Percentiles rank a stretch among this genome's conserved stretches.
These are phyloP conservation scores for Drosophila ambigua DNA, from an alignment of 1,140 invertebrate species.

Conservation along the genomic window DNA sequence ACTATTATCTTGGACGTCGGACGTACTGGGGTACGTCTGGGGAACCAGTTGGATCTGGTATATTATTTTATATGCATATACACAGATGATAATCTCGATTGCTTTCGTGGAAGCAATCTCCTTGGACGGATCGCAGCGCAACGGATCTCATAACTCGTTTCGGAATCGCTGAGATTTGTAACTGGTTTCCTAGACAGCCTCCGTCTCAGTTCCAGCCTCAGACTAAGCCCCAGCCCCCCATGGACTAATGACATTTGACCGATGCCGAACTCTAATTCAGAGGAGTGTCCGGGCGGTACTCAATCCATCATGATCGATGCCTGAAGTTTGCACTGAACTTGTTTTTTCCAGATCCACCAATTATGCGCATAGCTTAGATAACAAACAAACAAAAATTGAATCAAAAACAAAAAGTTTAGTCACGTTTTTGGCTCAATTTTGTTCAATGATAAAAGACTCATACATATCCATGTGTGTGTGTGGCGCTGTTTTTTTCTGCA, in stretches of 20 bases:
- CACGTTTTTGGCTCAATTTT: slow-evolving; percentile 74
- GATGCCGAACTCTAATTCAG: slow-evolving; percentile 19
- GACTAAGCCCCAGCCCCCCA: too few relatives aligned
- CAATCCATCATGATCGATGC: slow-evolving; percentile 22
- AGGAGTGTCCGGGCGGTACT: slow-evolving; percentile 2
- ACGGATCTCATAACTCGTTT: slow-evolving; percentile 41
- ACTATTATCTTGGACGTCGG: slow-evolving; percentile 33
- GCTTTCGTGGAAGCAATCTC: slow-evolving; percentile 37
- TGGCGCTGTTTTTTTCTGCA: slow-evolving; percentile 3
- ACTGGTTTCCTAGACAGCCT: slow-evolving; percentile 28
- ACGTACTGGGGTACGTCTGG: slow-evolving; percentile 1
- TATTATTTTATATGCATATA: slow-evolving; percentile 16
- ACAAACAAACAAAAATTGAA: slow-evolving; percentile 49
- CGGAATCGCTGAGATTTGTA: slow-evolving; percentile 15
- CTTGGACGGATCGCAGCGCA: slow-evolving; percentile 13
- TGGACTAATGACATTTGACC: slow-evolving; percentile 40
- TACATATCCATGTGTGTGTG: slow-evolving; percentile 16
- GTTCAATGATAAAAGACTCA: slow-evolving; percentile 1
- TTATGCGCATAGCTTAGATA: slow-evolving; percentile 50
- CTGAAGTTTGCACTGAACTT: slow-evolving; percentile 7
- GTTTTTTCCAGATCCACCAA: slow-evolving; percentile 32
- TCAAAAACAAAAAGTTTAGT: slow-evolving; percentile 47
- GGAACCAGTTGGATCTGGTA: slow-evolving; percentile 49
- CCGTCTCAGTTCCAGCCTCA: neutral
- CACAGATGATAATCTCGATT: slow-evolving; percentile 41